phyloP scores from a whole-genome alignment of 2,113 vertebrate genomes.

The Zonotrichia leucophrys region DNA sequence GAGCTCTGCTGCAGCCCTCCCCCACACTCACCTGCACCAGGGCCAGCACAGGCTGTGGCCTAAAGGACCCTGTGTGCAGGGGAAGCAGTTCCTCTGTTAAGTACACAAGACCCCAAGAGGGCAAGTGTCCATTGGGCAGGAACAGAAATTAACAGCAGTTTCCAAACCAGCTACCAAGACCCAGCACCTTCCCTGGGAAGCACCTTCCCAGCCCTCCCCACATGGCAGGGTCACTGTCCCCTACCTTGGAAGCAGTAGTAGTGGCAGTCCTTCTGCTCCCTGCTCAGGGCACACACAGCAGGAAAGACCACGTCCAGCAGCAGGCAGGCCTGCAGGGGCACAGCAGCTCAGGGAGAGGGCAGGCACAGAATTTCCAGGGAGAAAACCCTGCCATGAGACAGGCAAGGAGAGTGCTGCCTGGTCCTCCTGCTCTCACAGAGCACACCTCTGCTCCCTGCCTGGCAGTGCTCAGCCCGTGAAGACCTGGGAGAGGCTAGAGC shows the following conservation, averaged over 20 bases:
- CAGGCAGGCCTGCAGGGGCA: constrained; percentile 69
- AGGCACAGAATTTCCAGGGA: not conserved
- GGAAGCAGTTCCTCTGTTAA: accelerated
- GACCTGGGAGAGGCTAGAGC: not conserved
- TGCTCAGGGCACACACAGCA: constrained; percentile 70
- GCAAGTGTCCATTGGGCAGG: too few species aligned
- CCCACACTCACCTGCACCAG: accelerated
- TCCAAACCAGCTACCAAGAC: not conserved
- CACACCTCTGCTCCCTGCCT: not conserved
- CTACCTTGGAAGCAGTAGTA: constrained; percentile 87
- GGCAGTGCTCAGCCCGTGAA: not conserved
- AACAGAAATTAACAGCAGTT: not conserved
- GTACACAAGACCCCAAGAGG: not conserved
- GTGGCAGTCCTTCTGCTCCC: constrained; percentile 77
- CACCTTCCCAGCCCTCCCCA: not conserved
- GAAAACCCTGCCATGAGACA: not conserved
- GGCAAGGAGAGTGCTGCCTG: not conserved
- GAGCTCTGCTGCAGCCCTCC: not conserved
- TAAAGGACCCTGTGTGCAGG: not conserved
- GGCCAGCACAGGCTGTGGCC: accelerated
- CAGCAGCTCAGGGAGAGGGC: accelerated
- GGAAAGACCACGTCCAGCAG: constrained; percentile 81
- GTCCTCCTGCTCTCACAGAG: not conserved
- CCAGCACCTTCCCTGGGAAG: not conserved
- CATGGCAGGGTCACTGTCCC: accelerated